Percentiles rank a stretch among this genome's conserved stretches.
Conservation (phyloP, 2,888 invertebrate species). For the Cerastoderma edule region DNA sequence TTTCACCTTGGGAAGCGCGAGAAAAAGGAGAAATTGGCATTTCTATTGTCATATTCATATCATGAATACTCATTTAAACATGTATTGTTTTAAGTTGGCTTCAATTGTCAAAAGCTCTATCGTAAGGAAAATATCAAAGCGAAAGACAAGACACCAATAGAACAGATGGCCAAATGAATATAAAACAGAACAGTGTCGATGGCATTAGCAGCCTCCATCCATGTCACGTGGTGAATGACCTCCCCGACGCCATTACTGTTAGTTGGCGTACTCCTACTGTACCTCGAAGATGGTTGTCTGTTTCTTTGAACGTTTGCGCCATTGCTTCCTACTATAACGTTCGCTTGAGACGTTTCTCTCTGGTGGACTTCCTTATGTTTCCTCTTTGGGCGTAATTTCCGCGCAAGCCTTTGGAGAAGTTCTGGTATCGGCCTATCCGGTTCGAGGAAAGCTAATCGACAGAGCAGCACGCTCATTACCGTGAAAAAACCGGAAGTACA, state of each 20-base stretch:
- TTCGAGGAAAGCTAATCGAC: constrained; percentile 3
- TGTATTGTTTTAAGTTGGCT: not conserved
- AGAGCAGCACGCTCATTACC: constrained; percentile 7
- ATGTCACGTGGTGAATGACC: not conserved
- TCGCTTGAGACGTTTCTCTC: not conserved
- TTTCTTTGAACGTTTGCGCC: not conserved
- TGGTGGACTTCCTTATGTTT: not conserved
- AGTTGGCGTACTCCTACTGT: not conserved
- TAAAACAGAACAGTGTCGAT: constrained; percentile 3
- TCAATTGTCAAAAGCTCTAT: not conserved
- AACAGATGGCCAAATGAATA: not conserved
- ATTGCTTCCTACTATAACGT: not conserved
- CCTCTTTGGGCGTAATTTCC: not conserved
- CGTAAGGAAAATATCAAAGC: not conserved
- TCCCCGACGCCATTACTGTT: not conserved
- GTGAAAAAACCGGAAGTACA: not conserved
- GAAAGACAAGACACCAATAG: not conserved
- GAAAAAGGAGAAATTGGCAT: not conserved
- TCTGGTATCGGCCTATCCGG: constrained; percentile 1
- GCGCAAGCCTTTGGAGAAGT: not conserved
- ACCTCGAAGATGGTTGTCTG: not conserved
- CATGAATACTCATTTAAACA: not conserved
- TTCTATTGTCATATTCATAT: not conserved
- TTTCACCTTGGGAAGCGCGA: not conserved
- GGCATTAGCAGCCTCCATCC: constrained; percentile 13